Percentiles rank a stretch among this genome's conserved stretches.
Evolutionary conservation across 2,797 vertebrate species (phyloP).

Genomic region (Enteromius thamalakanensis): DNA sequence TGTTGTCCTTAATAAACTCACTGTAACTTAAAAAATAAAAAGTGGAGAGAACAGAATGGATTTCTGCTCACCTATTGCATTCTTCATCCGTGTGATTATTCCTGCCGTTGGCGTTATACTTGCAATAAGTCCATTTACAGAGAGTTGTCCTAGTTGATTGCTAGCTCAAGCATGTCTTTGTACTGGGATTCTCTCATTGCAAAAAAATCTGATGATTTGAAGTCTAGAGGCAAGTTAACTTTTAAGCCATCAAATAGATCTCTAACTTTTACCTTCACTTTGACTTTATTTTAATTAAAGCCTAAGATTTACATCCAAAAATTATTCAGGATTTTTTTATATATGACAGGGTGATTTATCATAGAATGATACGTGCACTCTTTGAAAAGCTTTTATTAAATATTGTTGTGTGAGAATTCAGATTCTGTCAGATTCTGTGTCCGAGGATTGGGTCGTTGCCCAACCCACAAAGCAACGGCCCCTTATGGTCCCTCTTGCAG

Average conservation of each 20-base stretch:
- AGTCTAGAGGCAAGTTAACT: not conserved
- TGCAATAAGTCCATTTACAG: constrained; percentile 20
- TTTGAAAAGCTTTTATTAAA: constrained; percentile 10
- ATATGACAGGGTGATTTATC: not conserved
- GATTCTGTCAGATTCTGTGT: too few species aligned
- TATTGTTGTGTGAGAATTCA: not conserved
- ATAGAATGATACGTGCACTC: not conserved
- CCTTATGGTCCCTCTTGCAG: too few species aligned
- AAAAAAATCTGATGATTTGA: constrained; percentile 5
- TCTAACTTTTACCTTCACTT: constrained; percentile 5
- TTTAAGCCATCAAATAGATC: constrained; percentile 21
- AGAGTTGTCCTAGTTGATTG: not conserved
- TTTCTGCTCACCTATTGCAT: constrained; percentile 7
- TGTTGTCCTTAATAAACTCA: not conserved
- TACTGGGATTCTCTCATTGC: not conserved
- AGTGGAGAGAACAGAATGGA: not conserved
- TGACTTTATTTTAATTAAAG: constrained; percentile 4
- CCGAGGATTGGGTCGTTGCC: too few species aligned
- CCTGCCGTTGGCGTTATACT: constrained; percentile 1
- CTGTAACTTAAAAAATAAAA: not conserved
- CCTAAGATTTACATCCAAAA: not conserved
- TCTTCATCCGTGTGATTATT: constrained; percentile 18
- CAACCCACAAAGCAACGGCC: too few species aligned
- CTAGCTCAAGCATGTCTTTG: constrained; percentile 20
- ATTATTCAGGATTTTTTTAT: not conserved